Evolutionary conservation across 2,797 vertebrate species (phyloP), one percentile per base, ranked within the genome.

Genomic region (Melanotaenia boesemani): DNA sequence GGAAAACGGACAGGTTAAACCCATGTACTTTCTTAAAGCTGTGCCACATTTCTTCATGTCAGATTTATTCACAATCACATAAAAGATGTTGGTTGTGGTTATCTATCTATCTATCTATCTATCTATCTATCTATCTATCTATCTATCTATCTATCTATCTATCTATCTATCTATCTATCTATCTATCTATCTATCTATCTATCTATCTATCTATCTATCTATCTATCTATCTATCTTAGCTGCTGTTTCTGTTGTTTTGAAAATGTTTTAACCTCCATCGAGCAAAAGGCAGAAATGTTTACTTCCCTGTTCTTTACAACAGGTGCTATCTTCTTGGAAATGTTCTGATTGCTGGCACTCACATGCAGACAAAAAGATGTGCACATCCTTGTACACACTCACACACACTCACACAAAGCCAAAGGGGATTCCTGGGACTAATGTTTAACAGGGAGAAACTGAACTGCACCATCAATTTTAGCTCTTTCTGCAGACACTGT

Each of bases 401-500:
- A 50, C 67, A 28, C 57, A 69, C 41, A 74, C 18, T 50, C 72
- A 44, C 67, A 63, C 0, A 63, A 59, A 84, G 67, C 80, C 69
- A 59, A 72, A 69, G 88, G 86, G 82, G 84, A 91, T 92, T 91
- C 91, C 89, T 89, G 84, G 66, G 87, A 88, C 70, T 91, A 90
- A 92, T 93, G 88, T 93, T 89, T 91, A 91, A 91, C 88, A 84
- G 86, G 72, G 79, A 85, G 76, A 84, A 75, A 70, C 73, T 87
- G 70, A 83, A 82, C 82, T 79, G 80, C 72, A 41, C 86, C 86
- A 86, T 89, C 82, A 84, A 79, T 90, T 91, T 79, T 34, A 80
- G 73, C 77, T 77, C 74, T 82, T 76, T 80, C 58, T 85, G 85
- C 87, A 86, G 86, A 89, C 74, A 50, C 79, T 72, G 83, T 83